phyloP scores from a whole-genome alignment of 2,113 vertebrate genomes.

The Malurus alboscapulatus region DNA sequence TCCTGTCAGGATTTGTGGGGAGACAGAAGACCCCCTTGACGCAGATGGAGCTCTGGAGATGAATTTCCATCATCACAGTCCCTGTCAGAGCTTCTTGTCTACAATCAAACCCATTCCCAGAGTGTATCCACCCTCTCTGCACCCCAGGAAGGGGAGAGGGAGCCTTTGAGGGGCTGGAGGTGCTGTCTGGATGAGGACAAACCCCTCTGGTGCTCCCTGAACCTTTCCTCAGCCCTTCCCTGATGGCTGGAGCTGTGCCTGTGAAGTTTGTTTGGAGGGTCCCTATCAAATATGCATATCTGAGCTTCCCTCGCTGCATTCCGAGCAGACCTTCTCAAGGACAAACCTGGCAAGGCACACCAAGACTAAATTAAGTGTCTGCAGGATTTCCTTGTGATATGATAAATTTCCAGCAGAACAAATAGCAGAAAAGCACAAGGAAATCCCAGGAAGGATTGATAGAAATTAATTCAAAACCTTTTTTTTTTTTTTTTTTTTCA shows the following conservation, averaged over 20 bases:
- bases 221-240: not conserved
- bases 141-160: not conserved
- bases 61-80: not conserved
- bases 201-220: not conserved
- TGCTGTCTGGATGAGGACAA: not conserved
- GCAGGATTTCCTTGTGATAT: not conserved
- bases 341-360: not conserved
- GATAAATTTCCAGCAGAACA: conserved; percentile 15
- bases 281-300: not conserved
- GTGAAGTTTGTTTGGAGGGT: not conserved
- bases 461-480: not conserved
- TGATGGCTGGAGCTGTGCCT: not conserved
- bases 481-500: not conserved
- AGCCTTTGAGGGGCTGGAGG: rapidly evolving
- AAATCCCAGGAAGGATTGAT: not conserved
- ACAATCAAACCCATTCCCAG: not conserved
- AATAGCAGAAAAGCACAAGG: not conserved
- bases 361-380: not conserved
- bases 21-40: not conserved
- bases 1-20: not conserved
- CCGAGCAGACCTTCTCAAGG: not conserved
- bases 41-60: not conserved
- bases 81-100: not conserved
- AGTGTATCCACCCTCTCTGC: not conserved
- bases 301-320: not conserved